Evolutionary conservation across 2,797 vertebrate species (phyloP).

Genomic region (Sebastes paucispinis): DNA sequence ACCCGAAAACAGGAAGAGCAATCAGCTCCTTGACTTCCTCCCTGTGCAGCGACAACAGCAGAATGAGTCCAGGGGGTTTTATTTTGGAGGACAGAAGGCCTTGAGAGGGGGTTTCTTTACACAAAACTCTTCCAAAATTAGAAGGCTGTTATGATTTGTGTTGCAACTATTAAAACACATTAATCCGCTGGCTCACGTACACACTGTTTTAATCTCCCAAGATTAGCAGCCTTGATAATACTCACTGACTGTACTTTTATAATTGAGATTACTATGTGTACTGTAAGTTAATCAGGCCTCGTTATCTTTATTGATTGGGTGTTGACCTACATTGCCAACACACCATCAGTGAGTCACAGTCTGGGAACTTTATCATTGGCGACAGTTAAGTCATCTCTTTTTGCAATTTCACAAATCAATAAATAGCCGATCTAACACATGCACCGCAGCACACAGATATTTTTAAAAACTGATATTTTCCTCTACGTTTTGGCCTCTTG

Average conservation of each 20-base stretch:
- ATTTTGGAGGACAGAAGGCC: conserved; percentile 2
- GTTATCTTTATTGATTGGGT: conserved; percentile 59
- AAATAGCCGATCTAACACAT: not conserved
- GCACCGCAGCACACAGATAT: too few relatives aligned
- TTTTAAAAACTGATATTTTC: too few relatives aligned
- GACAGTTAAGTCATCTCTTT: not conserved
- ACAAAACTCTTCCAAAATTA: conserved; percentile 2
- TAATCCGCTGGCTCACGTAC: not conserved
- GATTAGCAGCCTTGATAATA: not conserved
- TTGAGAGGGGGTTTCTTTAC: not conserved
- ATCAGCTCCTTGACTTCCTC: conserved; percentile 74
- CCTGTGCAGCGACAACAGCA: conserved; percentile 10
- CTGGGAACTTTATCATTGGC: not conserved
- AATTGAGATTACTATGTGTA: not conserved
- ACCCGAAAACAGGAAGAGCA: conserved; percentile 79
- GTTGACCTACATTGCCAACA: conserved; percentile 21
- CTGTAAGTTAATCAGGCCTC: conserved; percentile 16
- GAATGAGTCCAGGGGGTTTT: not conserved
- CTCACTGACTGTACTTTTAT: conserved; percentile 3
- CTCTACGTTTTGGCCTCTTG: too few relatives aligned
- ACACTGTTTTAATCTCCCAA: not conserved
- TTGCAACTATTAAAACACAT: not conserved
- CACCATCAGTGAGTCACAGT: conserved; percentile 34
- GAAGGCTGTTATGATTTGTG: not conserved
- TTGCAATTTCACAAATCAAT: not conserved